Base-by-base conservation (phyloP, 2,113 vertebrate genomes). In the Plestiodon gilberti region DNA sequence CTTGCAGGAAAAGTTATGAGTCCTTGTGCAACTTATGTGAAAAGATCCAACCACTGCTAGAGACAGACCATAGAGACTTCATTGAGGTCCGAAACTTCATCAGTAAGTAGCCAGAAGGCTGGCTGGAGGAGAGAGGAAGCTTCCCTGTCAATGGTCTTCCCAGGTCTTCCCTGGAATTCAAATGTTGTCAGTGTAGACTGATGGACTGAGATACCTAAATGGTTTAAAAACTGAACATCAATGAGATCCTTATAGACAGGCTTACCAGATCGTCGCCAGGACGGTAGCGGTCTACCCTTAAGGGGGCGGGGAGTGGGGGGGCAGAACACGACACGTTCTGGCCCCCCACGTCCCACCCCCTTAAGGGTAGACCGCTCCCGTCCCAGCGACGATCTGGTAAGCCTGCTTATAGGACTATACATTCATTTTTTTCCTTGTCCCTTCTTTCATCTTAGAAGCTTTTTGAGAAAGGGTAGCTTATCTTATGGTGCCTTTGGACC, bases 11-110 rank as follows among this genome's bases (percentile, higher is more conserved):
- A 81, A 95, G 87, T 57, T 94, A 93, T 0, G 59, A 93, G 4
- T 75, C 75, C 30, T 81, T 94, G 52, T 90, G 92, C n/a, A 89
- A 90, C 48, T 88, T 91, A 89, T 93, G 89, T 0, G 20, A 90
- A 52, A 92, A 87, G 85, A 87, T 94, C 59, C 81, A 90, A 7
- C 92, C 91, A 0, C 84, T 93, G 20, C 86, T 94, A 79, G 92
- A 93, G 78, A 93, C 87, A 0, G 55, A 90, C 64, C 93, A 89
- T 40, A 52, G n/a, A 73, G 86, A 86, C 80, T 95, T 94, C 85
- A 86, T 8, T 23, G 80, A 86, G 4, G 33, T 83, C 61, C 89
- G 78, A 71, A 94, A 92, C 57, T 64, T 67, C 62, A 89, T 90
- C 0, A 0, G 84, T 88, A 81, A 85, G 92, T 78, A 20, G 20